phyloP scores from a whole-genome alignment of 2,888 invertebrate genomes.

The Lepidocyrtoides sp. region DNA sequence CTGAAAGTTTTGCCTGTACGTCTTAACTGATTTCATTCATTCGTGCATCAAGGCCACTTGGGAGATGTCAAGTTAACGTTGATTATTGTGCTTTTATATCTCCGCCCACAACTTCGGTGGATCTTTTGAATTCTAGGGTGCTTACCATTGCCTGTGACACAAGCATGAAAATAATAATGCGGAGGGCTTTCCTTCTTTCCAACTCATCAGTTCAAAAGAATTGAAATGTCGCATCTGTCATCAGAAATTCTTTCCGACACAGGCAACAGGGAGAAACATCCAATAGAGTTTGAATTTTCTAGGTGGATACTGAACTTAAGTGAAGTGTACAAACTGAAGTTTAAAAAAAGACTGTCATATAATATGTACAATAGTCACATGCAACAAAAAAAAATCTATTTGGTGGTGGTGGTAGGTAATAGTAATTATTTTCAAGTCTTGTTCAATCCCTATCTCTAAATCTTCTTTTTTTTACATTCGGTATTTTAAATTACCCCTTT shows the following conservation, averaged over 20 bases:
- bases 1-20: too few relatives aligned
- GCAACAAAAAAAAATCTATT: conserved; percentile 2
- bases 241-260: conserved; percentile 63
- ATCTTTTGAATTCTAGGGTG: too few relatives aligned
- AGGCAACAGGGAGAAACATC: conserved; percentile 27
- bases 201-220: conserved; percentile 79
- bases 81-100: conserved; percentile 1
- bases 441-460: conserved; percentile 46
- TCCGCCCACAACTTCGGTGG: conserved; percentile 30
- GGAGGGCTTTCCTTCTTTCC: conserved; percentile 12
- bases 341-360: too few relatives aligned
- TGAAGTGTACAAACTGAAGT: neutral
- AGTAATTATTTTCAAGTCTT: conserved; percentile 59
- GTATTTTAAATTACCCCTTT: conserved; percentile 43
- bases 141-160: too few relatives aligned
- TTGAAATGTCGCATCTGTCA: conserved; percentile 83
- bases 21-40: neutral
- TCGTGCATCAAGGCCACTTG: neutral
- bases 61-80: neutral
- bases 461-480: conserved; percentile 39
- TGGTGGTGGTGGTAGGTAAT: conserved; percentile 44
- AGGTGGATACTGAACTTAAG: neutral
- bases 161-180: too few relatives aligned
- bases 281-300: neutral
- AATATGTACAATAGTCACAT: too few relatives aligned